Evolutionary conservation across 1,140 invertebrate species (phyloP).

Genomic region (Drosophila cardini): DNA sequence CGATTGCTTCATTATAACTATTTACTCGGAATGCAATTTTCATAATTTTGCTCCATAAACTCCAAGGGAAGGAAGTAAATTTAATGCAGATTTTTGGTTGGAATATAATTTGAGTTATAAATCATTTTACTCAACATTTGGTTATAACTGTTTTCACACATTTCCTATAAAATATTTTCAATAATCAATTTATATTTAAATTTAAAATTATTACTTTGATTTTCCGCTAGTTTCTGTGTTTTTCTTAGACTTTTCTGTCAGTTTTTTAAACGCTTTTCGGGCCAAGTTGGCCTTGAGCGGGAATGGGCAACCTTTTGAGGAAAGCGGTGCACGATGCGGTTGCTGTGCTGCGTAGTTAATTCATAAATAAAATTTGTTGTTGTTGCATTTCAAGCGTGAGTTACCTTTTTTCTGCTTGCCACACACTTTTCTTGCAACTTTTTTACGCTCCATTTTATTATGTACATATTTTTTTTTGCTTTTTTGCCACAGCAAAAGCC

Average conservation of each 20-base stretch:
- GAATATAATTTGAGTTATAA: too few species aligned
- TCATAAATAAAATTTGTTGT: conserved; percentile 51
- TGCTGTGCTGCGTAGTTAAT: conserved; percentile 42
- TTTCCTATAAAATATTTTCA: too few species aligned
- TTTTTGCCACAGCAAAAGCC: conserved; percentile 5
- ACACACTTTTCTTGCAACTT: background rate
- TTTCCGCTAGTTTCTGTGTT: too few species aligned
- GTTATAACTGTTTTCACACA: too few species aligned
- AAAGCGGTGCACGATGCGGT: background rate
- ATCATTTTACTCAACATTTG: too few species aligned
- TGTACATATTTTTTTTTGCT: background rate
- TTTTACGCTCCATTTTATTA: too few species aligned
- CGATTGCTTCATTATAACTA: background rate
- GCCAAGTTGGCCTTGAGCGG: too few species aligned
- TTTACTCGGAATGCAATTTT: background rate
- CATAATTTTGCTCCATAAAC: too few species aligned
- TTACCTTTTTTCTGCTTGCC: conserved; percentile 42
- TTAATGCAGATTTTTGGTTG: too few species aligned
- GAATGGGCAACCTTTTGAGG: background rate
- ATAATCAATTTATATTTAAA: too few species aligned
- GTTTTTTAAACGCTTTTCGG: background rate
- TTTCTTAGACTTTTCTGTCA: background rate
- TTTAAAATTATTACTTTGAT: too few species aligned
- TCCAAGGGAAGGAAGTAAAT: too few species aligned
- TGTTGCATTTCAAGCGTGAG: conserved; percentile 40